phyloP scores from a whole-genome alignment of 2,113 vertebrate genomes.

The Dasyprocta punctata region DNA sequence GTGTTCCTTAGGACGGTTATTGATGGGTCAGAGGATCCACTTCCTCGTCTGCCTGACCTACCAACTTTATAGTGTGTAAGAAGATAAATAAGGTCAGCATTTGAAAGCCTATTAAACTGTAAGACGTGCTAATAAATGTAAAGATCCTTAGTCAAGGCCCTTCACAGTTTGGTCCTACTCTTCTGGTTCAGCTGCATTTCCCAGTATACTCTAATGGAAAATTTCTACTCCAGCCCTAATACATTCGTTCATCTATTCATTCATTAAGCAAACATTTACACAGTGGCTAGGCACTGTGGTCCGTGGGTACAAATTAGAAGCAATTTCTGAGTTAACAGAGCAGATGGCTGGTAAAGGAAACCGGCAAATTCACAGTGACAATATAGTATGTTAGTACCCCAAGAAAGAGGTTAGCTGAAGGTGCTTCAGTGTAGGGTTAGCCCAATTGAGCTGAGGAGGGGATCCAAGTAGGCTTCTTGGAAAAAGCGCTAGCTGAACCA shows the following conservation, averaged over 20 bases:
- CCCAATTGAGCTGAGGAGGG: background rate
- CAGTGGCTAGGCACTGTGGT: background rate
- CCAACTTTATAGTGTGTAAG: background rate
- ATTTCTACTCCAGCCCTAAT: background rate
- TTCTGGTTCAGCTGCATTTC: background rate
- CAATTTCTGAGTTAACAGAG: background rate
- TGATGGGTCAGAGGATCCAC: background rate
- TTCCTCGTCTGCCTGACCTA: background rate
- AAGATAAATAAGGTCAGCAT: constrained; percentile 35
- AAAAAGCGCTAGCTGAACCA: background rate
- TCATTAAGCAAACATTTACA: background rate
- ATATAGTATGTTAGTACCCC: background rate
- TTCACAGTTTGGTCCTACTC: too few species aligned
- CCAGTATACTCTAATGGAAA: background rate
- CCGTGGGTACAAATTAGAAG: background rate
- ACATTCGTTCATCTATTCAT: background rate
- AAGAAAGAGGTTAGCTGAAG: background rate
- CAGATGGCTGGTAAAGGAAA: background rate
- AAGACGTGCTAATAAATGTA: constrained; percentile 1
- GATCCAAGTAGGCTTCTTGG: background rate
- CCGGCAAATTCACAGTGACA: background rate
- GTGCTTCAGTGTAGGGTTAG: background rate
- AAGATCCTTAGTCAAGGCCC: constrained; percentile 19
- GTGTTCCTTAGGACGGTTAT: constrained; percentile 29
- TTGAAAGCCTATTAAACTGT: constrained; percentile 23